phyloP scores from a whole-genome alignment of 2,797 vertebrate genomes.

The Sandelia bainsii region DNA sequence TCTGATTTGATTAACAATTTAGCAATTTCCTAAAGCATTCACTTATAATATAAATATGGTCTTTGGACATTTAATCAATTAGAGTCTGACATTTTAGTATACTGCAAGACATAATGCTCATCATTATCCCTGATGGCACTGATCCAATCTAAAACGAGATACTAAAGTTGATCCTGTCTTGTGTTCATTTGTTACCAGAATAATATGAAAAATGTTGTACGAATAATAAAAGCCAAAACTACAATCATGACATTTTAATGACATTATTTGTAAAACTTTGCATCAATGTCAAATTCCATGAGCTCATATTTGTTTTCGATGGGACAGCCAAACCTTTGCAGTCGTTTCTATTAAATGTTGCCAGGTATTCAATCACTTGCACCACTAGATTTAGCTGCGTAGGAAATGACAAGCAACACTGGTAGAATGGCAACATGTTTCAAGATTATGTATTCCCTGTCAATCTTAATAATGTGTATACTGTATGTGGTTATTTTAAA shows the following conservation, averaged over 20 bases:
- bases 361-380: slow-evolving; percentile 60
- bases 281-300: slow-evolving; percentile 74
- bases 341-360: slow-evolving; percentile 47
- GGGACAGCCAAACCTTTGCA: slow-evolving; percentile 66
- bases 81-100: slow-evolving; percentile 48
- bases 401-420: slow-evolving; percentile 76
- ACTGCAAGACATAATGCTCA: slow-evolving; percentile 36
- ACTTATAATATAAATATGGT: slow-evolving; percentile 52
- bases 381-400: slow-evolving; percentile 50
- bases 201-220: not conserved
- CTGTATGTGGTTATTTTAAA: slow-evolving; percentile 27
- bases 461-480: slow-evolving; percentile 31
- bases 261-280: slow-evolving; percentile 80
- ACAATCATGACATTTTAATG: slow-evolving; percentile 79
- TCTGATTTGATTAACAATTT: slow-evolving; percentile 63
- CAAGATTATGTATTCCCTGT: slow-evolving; percentile 41
- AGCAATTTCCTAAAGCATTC: slow-evolving; percentile 62
- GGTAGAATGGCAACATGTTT: slow-evolving; percentile 47
- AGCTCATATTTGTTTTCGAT: slow-evolving; percentile 61
- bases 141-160: slow-evolving; percentile 27
- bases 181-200: slow-evolving; percentile 13
- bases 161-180: slow-evolving; percentile 3
- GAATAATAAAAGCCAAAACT: slow-evolving; percentile 57
- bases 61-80: slow-evolving; percentile 62
- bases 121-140: slow-evolving; percentile 34